Percentiles rank a stretch among this genome's conserved stretches.
Evolutionary conservation across 2,888 invertebrate genomes (phyloP).

Genomic region (Germaria angustata): DNA sequence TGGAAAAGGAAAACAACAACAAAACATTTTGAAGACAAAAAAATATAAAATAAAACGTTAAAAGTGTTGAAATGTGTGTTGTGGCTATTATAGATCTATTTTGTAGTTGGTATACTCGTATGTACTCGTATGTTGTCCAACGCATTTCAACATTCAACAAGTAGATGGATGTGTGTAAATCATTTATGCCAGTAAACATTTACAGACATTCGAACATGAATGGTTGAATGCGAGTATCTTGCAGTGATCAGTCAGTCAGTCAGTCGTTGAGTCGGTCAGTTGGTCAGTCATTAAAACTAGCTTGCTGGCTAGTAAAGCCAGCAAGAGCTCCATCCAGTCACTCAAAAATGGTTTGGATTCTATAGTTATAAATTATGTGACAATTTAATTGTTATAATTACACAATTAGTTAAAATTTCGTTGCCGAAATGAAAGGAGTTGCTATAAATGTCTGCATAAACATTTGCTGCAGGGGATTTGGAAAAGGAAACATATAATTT

Average conservation of each 20-base stretch:
- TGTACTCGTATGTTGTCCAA: constrained; percentile 26
- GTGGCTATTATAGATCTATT: constrained; percentile 61
- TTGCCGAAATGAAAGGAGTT: constrained; percentile 44
- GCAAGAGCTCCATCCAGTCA: constrained; percentile 6
- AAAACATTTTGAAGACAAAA: neutral
- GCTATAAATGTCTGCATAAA: neutral
- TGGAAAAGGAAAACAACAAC: neutral
- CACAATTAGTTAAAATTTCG: constrained; percentile 53
- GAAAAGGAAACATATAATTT: too few relatives aligned
- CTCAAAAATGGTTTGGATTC: constrained; percentile 36
- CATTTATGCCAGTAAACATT: constrained; percentile 14
- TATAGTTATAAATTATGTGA: constrained; percentile 59
- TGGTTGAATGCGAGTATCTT: neutral
- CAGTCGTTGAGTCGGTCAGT: neutral
- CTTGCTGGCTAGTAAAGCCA: neutral
- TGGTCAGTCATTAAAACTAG: neutral
- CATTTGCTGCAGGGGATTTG: neutral
- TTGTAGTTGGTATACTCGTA: neutral
- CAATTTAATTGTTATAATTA: constrained; percentile 66
- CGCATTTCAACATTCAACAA: constrained; percentile 17
- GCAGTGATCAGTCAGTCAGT: neutral
- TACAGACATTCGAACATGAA: constrained; percentile 5
- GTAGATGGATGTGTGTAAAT: constrained; percentile 45
- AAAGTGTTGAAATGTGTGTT: constrained; percentile 65
- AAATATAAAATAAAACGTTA: neutral